Base-by-base conservation (phyloP, 35 echinoderm and acorn worm species). In the Apostichopus japonicus region DNA sequence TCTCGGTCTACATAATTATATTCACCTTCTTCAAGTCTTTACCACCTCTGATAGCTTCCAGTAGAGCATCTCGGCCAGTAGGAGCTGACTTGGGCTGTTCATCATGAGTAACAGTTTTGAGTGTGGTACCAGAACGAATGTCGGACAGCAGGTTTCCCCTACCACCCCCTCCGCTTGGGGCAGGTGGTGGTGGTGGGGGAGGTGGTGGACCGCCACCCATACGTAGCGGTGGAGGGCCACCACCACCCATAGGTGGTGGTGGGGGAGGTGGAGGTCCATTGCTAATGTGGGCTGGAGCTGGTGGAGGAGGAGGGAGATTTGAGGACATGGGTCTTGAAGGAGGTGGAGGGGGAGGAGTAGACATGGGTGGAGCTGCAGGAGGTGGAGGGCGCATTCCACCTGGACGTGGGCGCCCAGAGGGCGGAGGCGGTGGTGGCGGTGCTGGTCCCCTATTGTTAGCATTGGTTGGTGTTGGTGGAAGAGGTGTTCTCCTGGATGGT, bases 31-130 rank as follows among this genome's bases (percentile, higher is more conserved):
- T 84, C 15, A 84, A 22, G 56, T 84, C 81, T 57, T 55, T 58
- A 57, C 81, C 81, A 84, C 81, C 55, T 57, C 81, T 84, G 55
- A 84, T 84, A 17, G 81, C 81, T 22, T 84, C 81, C 54, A 84
- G 56, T 8, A 84, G 54, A 14, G 81, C 81, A 83, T 83, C 79
- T 55, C 79, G 5, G 4, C 81, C 81, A 84, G 14, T 15, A 6
- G 81, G 54, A 57, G 81, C 54, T 19, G 81, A 53, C 13, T 57
- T 84, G 7, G 27, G 81, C 54, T 58, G 54, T 57, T 54, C 81
- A 57, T 59, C 53, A 3, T 55, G 1, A 23, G 56, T 58, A 5
- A 84, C 81, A 57, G 81, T 58, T 16, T 84, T 84, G 54, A 84
- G 56, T 21, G 54, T 16, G n/a, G 81, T 51, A 8, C 81, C 81